Evolutionary conservation across 2,888 invertebrate species (phyloP), one percentile per base, ranked within the genome.

Genomic region (Coleophora flavipennella): DNA sequence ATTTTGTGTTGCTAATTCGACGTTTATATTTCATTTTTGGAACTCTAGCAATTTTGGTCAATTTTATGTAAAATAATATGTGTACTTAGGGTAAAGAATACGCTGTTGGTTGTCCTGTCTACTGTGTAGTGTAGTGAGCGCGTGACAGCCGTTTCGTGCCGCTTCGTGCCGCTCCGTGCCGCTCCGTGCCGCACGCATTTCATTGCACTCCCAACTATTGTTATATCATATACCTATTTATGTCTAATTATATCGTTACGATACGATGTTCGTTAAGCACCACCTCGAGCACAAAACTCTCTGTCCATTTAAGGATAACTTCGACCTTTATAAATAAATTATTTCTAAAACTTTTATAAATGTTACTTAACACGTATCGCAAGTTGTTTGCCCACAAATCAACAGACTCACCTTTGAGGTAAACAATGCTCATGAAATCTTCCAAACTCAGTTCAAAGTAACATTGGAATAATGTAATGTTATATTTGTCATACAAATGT

Each of bases 11-110:
- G 38, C 38, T 49, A 38, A 20, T 20, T 20, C 36, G 39, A 41
- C 35, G 20, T 11, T 11, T 45, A 45, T 29, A 45, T 29, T 57
- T 54, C 12, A 43, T 44, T 63, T 67, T 65, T 53, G 53, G 59
- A 68, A 71, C 57, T 53, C 64, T 73, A 73, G 71, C 68, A 75
- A 77, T 72, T 70, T 71, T 61, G 47, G 80, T 80, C 76, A 80
- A 80, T 79, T 80, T 74, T 71, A 68, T 59, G 51, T 58, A 20
- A 20, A 4, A 4, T 59, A 64, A 68, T 68, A 67, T 62, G 55
- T 76, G 70, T 75, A 69, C 53, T 59, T 75, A 71, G 67, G 56
- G 56, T 70, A 69, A 67, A 59, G 44, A 65, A 62, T 55, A 61
- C 55, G 65, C 67, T 66, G 67, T 61, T 68, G 55, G 63, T 62